Evolutionary conservation across 2,797 vertebrate species (phyloP).

Genomic region (Coranthus polyacanthus): DNA sequence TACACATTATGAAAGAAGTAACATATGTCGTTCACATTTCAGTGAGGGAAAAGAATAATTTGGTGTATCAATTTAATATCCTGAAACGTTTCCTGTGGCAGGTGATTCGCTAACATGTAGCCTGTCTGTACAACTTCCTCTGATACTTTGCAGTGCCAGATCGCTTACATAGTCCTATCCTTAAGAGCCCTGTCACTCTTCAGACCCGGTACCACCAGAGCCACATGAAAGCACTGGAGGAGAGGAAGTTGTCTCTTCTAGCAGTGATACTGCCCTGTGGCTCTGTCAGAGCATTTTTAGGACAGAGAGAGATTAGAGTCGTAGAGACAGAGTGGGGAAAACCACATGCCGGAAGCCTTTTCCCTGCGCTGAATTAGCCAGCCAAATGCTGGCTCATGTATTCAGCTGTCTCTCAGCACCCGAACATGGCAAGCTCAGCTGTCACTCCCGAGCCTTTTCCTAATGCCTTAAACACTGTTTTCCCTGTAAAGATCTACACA

Average conservation of each 20-base stretch:
- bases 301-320: slow-evolving; percentile 72
- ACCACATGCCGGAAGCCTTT: slow-evolving; percentile 84
- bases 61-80: slow-evolving; percentile 44
- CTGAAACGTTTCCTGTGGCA: slow-evolving; percentile 27
- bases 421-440: slow-evolving; percentile 81
- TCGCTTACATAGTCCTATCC: slow-evolving; percentile 16
- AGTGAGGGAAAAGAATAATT: background rate
- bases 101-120: slow-evolving; percentile 37
- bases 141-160: slow-evolving; percentile 2
- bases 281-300: slow-evolving; percentile 60
- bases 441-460: slow-evolving; percentile 81
- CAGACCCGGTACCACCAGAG: slow-evolving; percentile 18
- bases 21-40: too few relatives aligned
- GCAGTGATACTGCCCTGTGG: slow-evolving; percentile 46
- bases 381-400: slow-evolving; percentile 83
- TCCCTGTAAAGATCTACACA: slow-evolving; percentile 80
- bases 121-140: slow-evolving; percentile 9
- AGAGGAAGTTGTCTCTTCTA: slow-evolving; percentile 61
- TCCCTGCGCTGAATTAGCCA: slow-evolving; percentile 80
- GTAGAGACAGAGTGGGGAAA: slow-evolving; percentile 80
- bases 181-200: slow-evolving; percentile 28
- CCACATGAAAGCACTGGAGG: slow-evolving; percentile 64
- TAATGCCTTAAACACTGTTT: slow-evolving; percentile 87
- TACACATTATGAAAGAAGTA: too few relatives aligned
- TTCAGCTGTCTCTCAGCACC: slow-evolving; percentile 81